Percentiles rank a stretch among this genome's conserved stretches.
Evolutionary conservation across 2,113 vertebrate species (phyloP).

Genomic region (Ursus arctos): DNA sequence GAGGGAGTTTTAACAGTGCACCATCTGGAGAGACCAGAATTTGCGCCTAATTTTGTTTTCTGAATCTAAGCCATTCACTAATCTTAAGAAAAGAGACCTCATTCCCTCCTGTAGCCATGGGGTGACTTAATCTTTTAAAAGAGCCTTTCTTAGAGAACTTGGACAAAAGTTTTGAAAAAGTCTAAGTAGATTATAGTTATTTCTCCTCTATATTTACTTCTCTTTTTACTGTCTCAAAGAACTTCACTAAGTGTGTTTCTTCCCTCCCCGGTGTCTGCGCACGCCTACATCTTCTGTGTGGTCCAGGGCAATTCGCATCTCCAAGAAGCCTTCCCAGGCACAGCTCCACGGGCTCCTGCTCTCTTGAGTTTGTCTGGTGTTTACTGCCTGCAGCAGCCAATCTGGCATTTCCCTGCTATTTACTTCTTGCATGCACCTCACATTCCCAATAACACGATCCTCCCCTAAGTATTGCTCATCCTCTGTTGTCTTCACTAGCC

Average conservation of each 20-base stretch:
- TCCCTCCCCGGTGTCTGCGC: neutral
- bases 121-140: constrained; percentile 52
- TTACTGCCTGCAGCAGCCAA: neutral
- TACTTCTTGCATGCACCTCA: constrained; percentile 34
- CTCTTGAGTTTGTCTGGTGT: neutral
- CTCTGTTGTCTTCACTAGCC: constrained; percentile 23
- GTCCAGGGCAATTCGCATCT: neutral
- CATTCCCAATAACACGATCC: neutral
- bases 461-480: constrained; percentile 42
- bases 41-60: neutral
- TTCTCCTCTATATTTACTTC: neutral
- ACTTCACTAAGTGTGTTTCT: neutral
- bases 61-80: neutral
- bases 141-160: neutral
- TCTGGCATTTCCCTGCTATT: constrained; percentile 68
- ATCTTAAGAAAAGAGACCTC: constrained; percentile 16
- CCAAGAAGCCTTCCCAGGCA: neutral
- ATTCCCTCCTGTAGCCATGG: neutral
- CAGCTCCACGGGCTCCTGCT: neutral
- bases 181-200: neutral
- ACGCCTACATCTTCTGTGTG: neutral
- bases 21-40: neutral
- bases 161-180: neutral
- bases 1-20: neutral
- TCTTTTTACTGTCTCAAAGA: neutral